Base-by-base conservation (phyloP, 1,140 invertebrate species). In the honey bee (Apis mellifera) region DNA sequence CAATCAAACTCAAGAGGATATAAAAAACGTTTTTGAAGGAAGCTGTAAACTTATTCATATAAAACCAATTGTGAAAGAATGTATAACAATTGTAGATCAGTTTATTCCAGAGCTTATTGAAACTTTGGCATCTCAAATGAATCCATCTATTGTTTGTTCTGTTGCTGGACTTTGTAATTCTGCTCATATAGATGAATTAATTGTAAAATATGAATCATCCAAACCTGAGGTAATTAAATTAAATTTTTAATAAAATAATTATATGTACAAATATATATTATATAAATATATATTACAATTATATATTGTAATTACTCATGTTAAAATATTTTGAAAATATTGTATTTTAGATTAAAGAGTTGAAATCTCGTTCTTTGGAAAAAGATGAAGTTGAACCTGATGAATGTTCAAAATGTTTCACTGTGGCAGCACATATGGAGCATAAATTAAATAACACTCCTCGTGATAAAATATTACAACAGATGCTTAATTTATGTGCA, bases 151-250 rank as follows among this genome's bases (percentile, higher is more conserved):
- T 50, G 97, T 98, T 70, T 98, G 98, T 92, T 96, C 97, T 0
- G 97, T 98, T 8, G 97, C 98, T 84, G 98, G 98, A 52, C 95
- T 99, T 15, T 99, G 98, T 89, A 98, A 98, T 91, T 97, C 96
- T 91, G 95, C 94, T 55, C 92, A 92, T 71, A 96, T 98, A 84
- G 96, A 97, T 91, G 93, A 95, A 66, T 87, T 97, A 55, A 89
- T 98, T 19, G 92, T 92, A 50, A 95, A 96, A 86, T 92, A 95
- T 83, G 93, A 91, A 73, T 78, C 82, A 21, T n/a, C 82, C 2
- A 50, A 52, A 21, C 42, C 23, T 50, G 83, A 89, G 88, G 91
- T 89, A 86, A 86, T 71, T 57, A 26, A 42, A 68, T 11, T 42
- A n/a, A 48, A n/a, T n/a, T 21, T 48, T 13, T 68, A 59, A 59